phyloP scores from a whole-genome alignment of 2,113 vertebrate species.

The Felis chaus region DNA sequence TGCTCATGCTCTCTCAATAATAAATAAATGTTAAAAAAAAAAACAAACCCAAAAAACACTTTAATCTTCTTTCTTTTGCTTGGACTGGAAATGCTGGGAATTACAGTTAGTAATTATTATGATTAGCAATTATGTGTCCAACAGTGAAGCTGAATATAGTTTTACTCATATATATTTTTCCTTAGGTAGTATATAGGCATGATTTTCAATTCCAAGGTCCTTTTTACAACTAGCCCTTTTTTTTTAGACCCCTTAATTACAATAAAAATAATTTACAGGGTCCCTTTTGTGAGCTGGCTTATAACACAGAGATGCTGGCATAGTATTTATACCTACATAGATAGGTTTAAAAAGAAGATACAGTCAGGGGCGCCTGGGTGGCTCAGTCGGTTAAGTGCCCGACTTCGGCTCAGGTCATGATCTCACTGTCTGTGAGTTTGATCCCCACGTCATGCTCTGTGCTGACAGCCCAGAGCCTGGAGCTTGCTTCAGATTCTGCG shows the following conservation, averaged over 20 bases:
- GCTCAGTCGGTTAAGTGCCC: no score
- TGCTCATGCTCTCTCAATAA: no score
- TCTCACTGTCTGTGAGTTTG: no score
- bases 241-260: background rate
- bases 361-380: background rate
- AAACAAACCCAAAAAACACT: background rate
- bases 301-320: background rate
- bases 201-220: background rate
- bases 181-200: background rate
- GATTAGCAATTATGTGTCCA: background rate
- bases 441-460: no score
- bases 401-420: no score
- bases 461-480: no score
- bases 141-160: background rate
- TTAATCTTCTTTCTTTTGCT: conserved; percentile 7
- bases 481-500: no score
- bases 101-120: background rate
- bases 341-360: background rate
- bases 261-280: background rate
- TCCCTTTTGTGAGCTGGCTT: background rate
- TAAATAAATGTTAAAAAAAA: no score
- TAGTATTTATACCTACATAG: background rate
- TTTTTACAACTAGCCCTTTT: background rate
- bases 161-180: conserved; percentile 42
- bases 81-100: background rate